Conservation (phyloP, 2,113 vertebrate species). For the Aldabrachelys gigantea region DNA sequence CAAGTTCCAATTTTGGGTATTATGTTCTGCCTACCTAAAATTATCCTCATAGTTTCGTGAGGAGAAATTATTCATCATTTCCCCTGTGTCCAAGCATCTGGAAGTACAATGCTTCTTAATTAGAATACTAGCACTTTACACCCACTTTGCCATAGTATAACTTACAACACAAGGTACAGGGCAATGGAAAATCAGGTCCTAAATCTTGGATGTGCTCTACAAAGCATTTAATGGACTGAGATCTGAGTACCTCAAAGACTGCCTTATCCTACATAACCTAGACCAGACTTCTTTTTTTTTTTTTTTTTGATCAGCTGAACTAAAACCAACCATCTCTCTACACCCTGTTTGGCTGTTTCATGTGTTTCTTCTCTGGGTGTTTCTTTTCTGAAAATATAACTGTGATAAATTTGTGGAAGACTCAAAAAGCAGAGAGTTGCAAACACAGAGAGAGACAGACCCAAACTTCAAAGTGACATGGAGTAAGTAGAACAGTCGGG, state of each 20-base stretch:
- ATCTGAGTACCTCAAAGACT: too few relatives aligned
- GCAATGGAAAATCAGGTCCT: slow-evolving; percentile 40
- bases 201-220: slow-evolving; percentile 11
- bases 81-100: neutral
- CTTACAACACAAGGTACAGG: slow-evolving; percentile 37
- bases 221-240: neutral
- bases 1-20: neutral
- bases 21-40: neutral
- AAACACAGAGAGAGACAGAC: too few relatives aligned
- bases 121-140: slow-evolving; percentile 31
- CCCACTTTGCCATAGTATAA: slow-evolving; percentile 31
- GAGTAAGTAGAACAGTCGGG: too few relatives aligned
- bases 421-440: too few relatives aligned
- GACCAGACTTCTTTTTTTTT: too few relatives aligned
- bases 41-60: neutral
- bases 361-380: too few relatives aligned
- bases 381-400: too few relatives aligned
- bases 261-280: neutral
- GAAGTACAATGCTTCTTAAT: slow-evolving; percentile 32
- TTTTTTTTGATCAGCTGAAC: neutral
- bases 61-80: neutral
- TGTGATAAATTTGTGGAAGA: too few relatives aligned
- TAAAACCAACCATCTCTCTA: neutral
- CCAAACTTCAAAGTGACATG: too few relatives aligned
- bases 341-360: too few relatives aligned